Percentiles rank a stretch among this genome's conserved stretches.
These are phyloP conservation scores for Pecten maximus DNA, from an alignment of 2,888 invertebrate species.

Conservation along the genomic window DNA sequence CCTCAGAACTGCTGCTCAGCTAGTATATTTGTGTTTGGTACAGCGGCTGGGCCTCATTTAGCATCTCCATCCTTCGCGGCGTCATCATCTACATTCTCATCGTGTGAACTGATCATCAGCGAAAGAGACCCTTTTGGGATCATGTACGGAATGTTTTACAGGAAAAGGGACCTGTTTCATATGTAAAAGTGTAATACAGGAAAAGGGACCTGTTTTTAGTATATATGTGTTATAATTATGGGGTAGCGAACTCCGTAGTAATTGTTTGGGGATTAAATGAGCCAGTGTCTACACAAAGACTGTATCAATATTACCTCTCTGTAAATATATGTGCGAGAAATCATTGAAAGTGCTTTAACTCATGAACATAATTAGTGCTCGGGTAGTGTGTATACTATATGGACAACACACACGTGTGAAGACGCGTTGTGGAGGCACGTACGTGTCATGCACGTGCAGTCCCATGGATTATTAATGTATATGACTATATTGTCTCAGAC, in stretches of 20 bases:
- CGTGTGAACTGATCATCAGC: not conserved
- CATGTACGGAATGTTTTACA: not conserved
- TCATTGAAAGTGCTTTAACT: not conserved
- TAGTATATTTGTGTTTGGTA: not conserved
- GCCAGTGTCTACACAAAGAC: slow-evolving; percentile 1
- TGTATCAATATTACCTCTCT: slow-evolving; percentile 19
- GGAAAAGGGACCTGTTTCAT: no score
- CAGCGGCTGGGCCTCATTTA: not conserved
- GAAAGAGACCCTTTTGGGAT: not conserved
- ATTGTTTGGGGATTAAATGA: slow-evolving; percentile 13
- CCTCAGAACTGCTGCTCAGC: not conserved
- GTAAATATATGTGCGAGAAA: not conserved
- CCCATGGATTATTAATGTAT: not conserved
- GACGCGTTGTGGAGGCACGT: not conserved
- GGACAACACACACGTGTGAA: not conserved
- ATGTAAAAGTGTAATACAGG: not conserved
- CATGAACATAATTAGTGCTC: not conserved
- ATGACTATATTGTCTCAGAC: slow-evolving; percentile 28
- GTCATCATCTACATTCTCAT: not conserved
- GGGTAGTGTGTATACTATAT: not conserved
- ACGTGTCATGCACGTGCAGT: not conserved
- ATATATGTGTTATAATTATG: not conserved
- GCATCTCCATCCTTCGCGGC: not conserved
- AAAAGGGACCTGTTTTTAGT: not conserved
- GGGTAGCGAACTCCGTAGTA: not conserved